phyloP scores from a whole-genome alignment of 2,113 vertebrate genomes.

The Caranx melampygus region DNA sequence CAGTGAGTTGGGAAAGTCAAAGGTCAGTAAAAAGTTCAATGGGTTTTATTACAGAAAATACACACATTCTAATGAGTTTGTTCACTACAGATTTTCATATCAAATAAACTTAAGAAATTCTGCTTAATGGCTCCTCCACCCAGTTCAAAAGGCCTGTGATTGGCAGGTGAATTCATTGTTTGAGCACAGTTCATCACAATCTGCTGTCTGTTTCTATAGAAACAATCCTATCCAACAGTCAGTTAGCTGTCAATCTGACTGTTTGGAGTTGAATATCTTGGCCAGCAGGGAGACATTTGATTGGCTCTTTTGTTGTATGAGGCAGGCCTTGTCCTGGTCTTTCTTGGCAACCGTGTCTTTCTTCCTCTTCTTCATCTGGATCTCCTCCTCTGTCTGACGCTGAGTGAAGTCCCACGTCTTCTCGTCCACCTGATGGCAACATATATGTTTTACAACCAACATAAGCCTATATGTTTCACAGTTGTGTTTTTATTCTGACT shows the following conservation, averaged over 20 bases:
- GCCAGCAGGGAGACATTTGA: constrained; percentile 88
- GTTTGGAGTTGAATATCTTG: constrained; percentile 86
- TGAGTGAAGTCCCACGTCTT: constrained; percentile 89
- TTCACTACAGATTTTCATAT: too few relatives aligned
- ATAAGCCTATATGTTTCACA: neutral
- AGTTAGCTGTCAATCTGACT: constrained; percentile 35
- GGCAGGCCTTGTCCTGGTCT: constrained; percentile 71
- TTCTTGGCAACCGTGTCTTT: constrained; percentile 72
- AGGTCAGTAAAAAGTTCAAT: too few relatives aligned
- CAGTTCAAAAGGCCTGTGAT: neutral
- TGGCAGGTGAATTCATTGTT: neutral
- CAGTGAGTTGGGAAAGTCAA: too few relatives aligned
- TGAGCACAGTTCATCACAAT: neutral
- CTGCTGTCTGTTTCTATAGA: neutral
- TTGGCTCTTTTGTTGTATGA: constrained; percentile 84
- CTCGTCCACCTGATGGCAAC: constrained; percentile 63
- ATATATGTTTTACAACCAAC: neutral
- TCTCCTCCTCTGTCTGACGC: constrained; percentile 88
- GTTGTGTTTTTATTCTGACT: neutral
- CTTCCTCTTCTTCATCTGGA: constrained; percentile 77
- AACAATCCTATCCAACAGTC: constrained; percentile 2
- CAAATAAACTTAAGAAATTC: too few relatives aligned
- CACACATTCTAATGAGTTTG: too few relatives aligned
- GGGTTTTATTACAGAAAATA: too few relatives aligned
- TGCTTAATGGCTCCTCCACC: neutral